Evolutionary conservation across 2,888 invertebrate genomes (phyloP), one percentile per base, ranked within the genome.

Genomic region (Chalcis sispes): DNA sequence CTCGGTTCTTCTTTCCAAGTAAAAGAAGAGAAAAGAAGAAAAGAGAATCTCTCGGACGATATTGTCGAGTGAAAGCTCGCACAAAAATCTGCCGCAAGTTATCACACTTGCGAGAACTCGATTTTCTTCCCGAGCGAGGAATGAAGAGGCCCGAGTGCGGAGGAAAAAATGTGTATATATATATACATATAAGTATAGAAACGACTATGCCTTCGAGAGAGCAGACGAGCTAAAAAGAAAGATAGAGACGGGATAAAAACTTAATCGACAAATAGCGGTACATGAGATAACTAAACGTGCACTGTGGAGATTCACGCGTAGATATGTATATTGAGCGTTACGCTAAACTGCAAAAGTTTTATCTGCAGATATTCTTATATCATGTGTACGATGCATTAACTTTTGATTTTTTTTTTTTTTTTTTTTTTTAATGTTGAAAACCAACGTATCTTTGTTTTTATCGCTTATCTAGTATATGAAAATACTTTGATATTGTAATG

Each of bases 11-110:
- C 36, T 36, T 36, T 36, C 36, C 36, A 36, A 36, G 36, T 7
- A 10, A 36, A 36, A 10, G 36, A 36, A 10, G 5, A 10, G 10
- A 10, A 36, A 27, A 18, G 54, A 15, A 4, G 27, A 15, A 36
- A n/a, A 29, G 42, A 32, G 70, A 70, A n/a, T 46, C 52, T 48
- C 42, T 52, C 61, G 71, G 65, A 27, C 20, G 40, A 62, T 67
- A 52, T 76, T 64, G 73, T 56, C 54, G 50, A 65, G 50, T 50
- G 3, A 20, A 75, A 78, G 73, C 67, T 72, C 72, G 70, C 71
- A 74, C 67, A 66, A 73, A 75, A 77, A 75, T 77, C 69, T 79
- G 77, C 74, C 72, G 70, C 77, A 74, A 77, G 64, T 74, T 75
- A 78, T 77, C 77, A 61, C 75, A 77, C 76, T 64, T 66, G 56